Conservation (phyloP, 2,797 vertebrate species). For the Brachymystax lenok region DNA sequence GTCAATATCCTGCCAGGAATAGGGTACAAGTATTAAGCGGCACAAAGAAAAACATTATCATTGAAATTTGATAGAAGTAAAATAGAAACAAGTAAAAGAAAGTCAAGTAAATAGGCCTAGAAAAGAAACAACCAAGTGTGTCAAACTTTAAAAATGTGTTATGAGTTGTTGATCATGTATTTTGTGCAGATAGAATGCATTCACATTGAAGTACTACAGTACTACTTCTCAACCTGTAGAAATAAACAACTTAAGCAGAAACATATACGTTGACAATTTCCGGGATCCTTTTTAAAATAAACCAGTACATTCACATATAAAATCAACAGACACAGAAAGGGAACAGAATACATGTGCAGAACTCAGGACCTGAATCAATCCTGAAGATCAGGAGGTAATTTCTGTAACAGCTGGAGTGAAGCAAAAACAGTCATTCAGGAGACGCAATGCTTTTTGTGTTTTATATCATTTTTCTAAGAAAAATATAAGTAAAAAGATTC, state of each 20-base stretch:
- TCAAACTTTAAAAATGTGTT: constrained; percentile 2
- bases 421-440: constrained; percentile 60
- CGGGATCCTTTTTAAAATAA: constrained; percentile 8
- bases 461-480: constrained; percentile 45
- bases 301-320: constrained; percentile 15
- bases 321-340: constrained; percentile 20
- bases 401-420: constrained; percentile 34
- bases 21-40: constrained; percentile 5
- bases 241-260: constrained; percentile 14
- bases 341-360: background rate
- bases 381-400: constrained; percentile 49
- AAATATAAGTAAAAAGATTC: constrained; percentile 54
- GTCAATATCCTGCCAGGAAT: constrained; percentile 6
- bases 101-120: background rate
- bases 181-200: constrained; percentile 21
- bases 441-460: constrained; percentile 50
- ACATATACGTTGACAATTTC: background rate
- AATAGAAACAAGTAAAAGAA: background rate
- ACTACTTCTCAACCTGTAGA: constrained; percentile 31
- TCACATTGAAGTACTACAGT: constrained; percentile 64
- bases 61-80: background rate
- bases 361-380: constrained; percentile 44
- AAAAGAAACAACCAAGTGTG: constrained; percentile 5
- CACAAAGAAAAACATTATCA: constrained; percentile 2
- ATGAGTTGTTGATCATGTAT: constrained; percentile 12